These are phyloP conservation scores for Romanogobio albipinnatus DNA, from an alignment of 2,113 vertebrate species.

Conservation along the genomic window DNA sequence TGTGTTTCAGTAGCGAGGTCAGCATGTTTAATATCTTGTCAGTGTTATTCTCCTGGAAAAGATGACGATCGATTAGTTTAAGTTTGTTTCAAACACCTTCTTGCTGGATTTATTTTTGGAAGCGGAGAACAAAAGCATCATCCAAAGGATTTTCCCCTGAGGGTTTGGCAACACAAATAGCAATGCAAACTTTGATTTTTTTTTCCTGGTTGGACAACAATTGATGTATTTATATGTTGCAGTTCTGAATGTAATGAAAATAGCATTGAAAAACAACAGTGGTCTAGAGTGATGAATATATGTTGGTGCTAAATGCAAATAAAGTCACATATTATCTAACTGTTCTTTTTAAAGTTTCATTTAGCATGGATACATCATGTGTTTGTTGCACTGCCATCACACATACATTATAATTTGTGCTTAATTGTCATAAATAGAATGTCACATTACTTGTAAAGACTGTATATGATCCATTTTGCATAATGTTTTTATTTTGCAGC, in stretches of 20 bases:
- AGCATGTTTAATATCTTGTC: neutral
- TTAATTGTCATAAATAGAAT: no score
- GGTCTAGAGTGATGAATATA: neutral
- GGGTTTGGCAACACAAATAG: conserved; percentile 4
- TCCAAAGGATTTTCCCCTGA: neutral
- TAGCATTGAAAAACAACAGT: neutral
- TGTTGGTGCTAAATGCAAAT: neutral
- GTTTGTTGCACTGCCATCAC: neutral
- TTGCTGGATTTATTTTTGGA: neutral
- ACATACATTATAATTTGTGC: neutral
- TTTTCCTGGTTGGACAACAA: neutral
- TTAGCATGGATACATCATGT: neutral
- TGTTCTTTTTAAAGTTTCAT: neutral
- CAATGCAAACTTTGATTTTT: neutral
- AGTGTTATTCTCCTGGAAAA: neutral
- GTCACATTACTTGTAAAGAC: no score
- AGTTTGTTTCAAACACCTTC: neutral
- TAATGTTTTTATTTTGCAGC: neutral
- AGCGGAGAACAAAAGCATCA: neutral
- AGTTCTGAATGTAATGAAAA: conserved; percentile 1
- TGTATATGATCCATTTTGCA: no score
- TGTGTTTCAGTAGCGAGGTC: neutral
- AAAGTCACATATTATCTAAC: neutral
- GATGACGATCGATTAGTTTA: neutral
- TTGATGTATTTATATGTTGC: neutral